phyloP scores from a whole-genome alignment of 2,797 vertebrate genomes.

The Kryptolebias ocellatus region DNA sequence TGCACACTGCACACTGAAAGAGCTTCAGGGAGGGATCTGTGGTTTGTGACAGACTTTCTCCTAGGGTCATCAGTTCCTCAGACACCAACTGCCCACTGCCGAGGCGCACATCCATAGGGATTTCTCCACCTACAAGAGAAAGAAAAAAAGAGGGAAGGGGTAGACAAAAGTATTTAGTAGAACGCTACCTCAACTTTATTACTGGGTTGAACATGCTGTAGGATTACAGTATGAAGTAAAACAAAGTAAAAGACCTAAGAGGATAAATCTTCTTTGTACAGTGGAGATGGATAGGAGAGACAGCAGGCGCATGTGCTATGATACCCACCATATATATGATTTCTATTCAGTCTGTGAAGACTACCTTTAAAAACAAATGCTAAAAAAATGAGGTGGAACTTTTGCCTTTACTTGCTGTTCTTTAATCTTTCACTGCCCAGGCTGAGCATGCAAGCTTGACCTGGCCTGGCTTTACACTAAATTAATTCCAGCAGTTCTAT shows the following conservation, averaged over 20 bases:
- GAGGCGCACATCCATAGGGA: constrained; percentile 94
- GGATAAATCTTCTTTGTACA: constrained; percentile 49
- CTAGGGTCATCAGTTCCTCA: constrained; percentile 98
- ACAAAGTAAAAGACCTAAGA: constrained; percentile 48
- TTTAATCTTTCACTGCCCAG: constrained; percentile 80
- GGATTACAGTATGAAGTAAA: not conserved
- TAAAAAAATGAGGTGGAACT: constrained; percentile 60
- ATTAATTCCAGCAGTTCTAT: constrained; percentile 77
- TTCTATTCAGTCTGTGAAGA: constrained; percentile 39
- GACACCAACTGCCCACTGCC: constrained; percentile 96
- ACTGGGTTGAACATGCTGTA: constrained; percentile 14
- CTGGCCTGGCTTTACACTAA: constrained; percentile 75
- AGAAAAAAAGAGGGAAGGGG: constrained; percentile 14
- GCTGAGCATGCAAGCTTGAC: constrained; percentile 71
- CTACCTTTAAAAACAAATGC: constrained; percentile 48
- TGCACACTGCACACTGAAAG: constrained; percentile 98
- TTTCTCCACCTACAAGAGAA: constrained; percentile 90
- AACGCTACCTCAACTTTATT: not conserved
- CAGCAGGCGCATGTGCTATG: constrained; percentile 43
- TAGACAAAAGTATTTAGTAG: constrained; percentile 24
- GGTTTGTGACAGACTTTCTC: constrained; percentile 96
- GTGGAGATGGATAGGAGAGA: constrained; percentile 1
- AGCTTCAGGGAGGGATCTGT: constrained; percentile 98
- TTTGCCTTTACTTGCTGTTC: constrained; percentile 73
- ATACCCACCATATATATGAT: constrained; percentile 54